Conservation (phyloP, 2,113 vertebrate species). For the Choloepus hoffmanni region DNA sequence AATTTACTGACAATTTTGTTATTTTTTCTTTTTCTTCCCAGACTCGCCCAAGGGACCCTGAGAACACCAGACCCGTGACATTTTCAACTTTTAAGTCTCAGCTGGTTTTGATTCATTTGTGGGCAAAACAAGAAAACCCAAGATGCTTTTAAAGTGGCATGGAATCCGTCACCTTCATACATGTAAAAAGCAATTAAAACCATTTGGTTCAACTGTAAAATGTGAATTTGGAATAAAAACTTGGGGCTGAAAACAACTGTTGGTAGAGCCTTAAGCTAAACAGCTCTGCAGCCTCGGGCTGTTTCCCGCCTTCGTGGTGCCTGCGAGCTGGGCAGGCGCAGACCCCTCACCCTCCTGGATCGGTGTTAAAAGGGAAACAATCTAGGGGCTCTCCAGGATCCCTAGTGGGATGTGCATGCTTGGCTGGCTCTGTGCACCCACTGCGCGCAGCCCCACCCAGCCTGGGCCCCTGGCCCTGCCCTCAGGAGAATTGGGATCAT, state of each 20-base stretch:
- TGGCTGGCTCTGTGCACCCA: no score
- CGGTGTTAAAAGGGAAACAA: no score
- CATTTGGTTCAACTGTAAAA: not conserved
- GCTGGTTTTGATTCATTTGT: constrained; percentile 49
- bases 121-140: not conserved
- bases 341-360: no score
- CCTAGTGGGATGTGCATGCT: accelerated
- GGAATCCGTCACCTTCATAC: not conserved
- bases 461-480: no score
- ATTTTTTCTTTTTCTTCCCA: constrained; percentile 57
- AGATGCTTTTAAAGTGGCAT: not conserved
- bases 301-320: not conserved
- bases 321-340: no score
- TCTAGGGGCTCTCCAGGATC: accelerated
- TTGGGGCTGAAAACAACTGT: not conserved
- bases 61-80: constrained; percentile 16
- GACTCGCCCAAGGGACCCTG: not conserved
- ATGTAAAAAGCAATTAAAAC: not conserved
- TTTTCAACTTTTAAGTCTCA: not conserved
- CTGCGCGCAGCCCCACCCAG: no score
- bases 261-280: not conserved
- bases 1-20: not conserved
- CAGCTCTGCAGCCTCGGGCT: accelerated
- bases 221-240: not conserved
- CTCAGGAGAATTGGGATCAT: no score